Evolutionary conservation across 2,888 invertebrate genomes (phyloP), one percentile per base, ranked within the genome.

Genomic region (Lasiommata megera): DNA sequence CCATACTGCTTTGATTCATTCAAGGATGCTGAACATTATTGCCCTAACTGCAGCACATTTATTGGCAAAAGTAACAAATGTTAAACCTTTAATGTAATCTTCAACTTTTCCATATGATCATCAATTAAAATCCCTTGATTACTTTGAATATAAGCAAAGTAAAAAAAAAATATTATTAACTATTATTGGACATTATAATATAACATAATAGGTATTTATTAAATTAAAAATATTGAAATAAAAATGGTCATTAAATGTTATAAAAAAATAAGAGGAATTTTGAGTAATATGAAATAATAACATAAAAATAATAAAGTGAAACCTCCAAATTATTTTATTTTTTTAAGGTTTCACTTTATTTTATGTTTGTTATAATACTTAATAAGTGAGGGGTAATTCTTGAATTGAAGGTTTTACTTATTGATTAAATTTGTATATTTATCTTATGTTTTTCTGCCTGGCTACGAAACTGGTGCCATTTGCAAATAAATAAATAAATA

Each of bases 1-100:
- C 89, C 90, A 36, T 90, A 90, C 73, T 89, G 90, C 77, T 89
- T 89, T 53, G 90, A 90, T 64, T 82, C 88, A 62, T 90, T 89
- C 71, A 90, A 89, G 67, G 89, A 90, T 78, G 89, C 89, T 9
- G 90, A 89, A 64, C 90, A 90, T 68, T 90, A 90, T 63, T 89
- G 90, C 61, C 90, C 90, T 46, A 88, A 88, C 68, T 90, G 90
- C 77, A 90, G 88, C 71, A 80, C 84, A 61, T 90, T 88, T 64
- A 82, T 90, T 69, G 89, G 89, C 34, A 90, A 89, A 80, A 82
- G 79, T 67, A 85, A 77, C 70, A 89, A 88, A 69, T 90, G 88
- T 68, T 89, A 81, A 17, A 16, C n/a, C n/a, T n/a, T n/a, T n/a
- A n/a, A n/a, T n/a, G n/a, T n/a, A n/a, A n/a, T n/a, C n/a, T n/a